A percentile compares a stretch with the other conserved stretches of the same genome.
Evolutionary conservation across 2,888 invertebrate species (phyloP).

Genomic region (Neria commutata): DNA sequence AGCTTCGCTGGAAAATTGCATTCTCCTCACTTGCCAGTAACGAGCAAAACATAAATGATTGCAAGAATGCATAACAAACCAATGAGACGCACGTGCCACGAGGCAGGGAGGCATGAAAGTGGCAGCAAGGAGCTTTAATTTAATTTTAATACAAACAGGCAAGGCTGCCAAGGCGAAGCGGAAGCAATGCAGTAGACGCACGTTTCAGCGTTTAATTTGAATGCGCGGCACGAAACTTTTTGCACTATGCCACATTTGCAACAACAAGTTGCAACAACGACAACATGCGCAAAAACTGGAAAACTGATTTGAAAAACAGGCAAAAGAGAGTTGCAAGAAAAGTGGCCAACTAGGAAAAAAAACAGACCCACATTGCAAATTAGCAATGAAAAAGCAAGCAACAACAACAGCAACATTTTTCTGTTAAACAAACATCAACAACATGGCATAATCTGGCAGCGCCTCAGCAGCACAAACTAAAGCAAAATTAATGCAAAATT

Average conservation of each 20-base stretch:
- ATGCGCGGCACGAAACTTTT: background rate
- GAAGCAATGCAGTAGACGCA: background rate
- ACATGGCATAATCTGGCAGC: too few relatives aligned
- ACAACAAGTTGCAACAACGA: background rate
- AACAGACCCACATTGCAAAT: slow-evolving; percentile 34
- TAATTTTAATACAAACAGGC: background rate
- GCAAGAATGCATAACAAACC: background rate
- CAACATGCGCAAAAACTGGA: background rate
- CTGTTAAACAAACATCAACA: too few relatives aligned
- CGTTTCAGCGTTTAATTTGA: background rate
- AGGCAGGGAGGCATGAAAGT: background rate
- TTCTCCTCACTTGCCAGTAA: background rate
- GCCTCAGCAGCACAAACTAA: background rate
- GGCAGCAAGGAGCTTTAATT: background rate
- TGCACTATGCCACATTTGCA: background rate
- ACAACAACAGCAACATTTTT: too few relatives aligned
- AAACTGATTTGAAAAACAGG: background rate
- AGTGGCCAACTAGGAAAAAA: background rate
- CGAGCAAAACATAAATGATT: background rate
- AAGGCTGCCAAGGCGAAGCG: background rate
- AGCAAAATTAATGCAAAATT: background rate
- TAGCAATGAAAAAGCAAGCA: background rate
- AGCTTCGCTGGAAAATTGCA: too few relatives aligned
- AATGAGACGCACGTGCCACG: background rate
- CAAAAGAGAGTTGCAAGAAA: background rate